phyloP scores from a whole-genome alignment of 2,888 invertebrate genomes.

The Lasioglossum oenotherae region DNA sequence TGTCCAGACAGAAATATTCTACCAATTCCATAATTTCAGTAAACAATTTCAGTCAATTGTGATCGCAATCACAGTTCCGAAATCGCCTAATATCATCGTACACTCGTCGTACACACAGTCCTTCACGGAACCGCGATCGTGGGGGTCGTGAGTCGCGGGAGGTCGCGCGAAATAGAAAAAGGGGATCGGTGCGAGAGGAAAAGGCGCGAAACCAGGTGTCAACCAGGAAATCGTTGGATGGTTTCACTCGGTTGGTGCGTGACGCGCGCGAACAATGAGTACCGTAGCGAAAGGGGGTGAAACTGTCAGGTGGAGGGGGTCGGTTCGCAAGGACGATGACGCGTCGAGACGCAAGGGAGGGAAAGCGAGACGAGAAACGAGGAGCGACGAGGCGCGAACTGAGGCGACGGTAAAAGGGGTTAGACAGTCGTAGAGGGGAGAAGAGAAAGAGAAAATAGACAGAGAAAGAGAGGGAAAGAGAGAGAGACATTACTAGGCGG shows the following conservation, averaged over 20 bases:
- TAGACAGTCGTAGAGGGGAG: slow-evolving; percentile 11
- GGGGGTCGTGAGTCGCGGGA: not conserved
- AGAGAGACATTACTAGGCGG: slow-evolving; percentile 26
- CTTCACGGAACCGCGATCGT: not conserved
- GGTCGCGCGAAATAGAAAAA: not conserved
- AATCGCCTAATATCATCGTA: not conserved
- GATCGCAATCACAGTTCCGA: not conserved
- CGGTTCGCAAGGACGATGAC: slow-evolving; percentile 32
- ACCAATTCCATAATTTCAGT: not conserved
- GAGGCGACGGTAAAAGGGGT: slow-evolving; percentile 6
- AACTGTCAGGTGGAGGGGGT: slow-evolving; percentile 38
- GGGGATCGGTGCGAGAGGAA: slow-evolving; percentile 10
- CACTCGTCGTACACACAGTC: not conserved
- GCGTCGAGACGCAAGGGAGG: slow-evolving; percentile 2
- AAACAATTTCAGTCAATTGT: not conserved
- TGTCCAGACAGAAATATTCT: not conserved
- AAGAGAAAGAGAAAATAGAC: not conserved
- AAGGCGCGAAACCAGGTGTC: slow-evolving; percentile 77
- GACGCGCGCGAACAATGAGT: slow-evolving; percentile 81
- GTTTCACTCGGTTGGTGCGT: slow-evolving; percentile 79
- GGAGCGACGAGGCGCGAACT: slow-evolving; percentile 29
- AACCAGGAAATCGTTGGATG: slow-evolving; percentile 79
- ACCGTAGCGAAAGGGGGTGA: slow-evolving; percentile 66
- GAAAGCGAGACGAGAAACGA: slow-evolving; percentile 14
- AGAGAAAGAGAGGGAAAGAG: not conserved